Conservation (phyloP, 2,888 invertebrate species). For the Ichneumon xanthorius region DNA sequence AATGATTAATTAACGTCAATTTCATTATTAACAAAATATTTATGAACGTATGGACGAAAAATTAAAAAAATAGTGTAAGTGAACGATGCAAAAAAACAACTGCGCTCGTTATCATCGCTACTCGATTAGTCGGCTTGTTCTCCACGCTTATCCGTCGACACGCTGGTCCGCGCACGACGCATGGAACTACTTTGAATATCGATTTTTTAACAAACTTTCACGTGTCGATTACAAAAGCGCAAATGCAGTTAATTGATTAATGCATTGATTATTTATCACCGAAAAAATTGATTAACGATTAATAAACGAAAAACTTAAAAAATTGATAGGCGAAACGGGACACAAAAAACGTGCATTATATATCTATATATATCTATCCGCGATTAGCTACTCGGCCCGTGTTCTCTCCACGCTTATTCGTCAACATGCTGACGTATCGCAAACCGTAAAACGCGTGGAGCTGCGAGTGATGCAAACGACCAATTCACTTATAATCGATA, state of each 20-base stretch:
- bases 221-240: too few relatives aligned
- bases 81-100: not conserved
- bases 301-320: too few relatives aligned
- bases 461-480: not conserved
- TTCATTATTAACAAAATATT: too few relatives aligned
- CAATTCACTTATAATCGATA: not conserved
- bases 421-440: not conserved
- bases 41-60: not conserved
- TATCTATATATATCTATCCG: not conserved
- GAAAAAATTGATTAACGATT: too few relatives aligned
- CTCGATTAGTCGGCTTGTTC: not conserved
- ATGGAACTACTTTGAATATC: too few relatives aligned
- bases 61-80: not conserved
- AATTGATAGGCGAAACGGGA: not conserved
- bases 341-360: not conserved
- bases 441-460: not conserved
- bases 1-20: too few relatives aligned
- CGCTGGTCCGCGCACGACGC: too few relatives aligned
- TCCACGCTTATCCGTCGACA: constrained; percentile 1
- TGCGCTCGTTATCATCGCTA: too few relatives aligned
- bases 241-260: too few relatives aligned
- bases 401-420: not conserved
- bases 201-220: too few relatives aligned
- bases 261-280: too few relatives aligned
- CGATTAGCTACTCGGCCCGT: not conserved